These are phyloP conservation scores for Bombus vancouverensis DNA, from an alignment of 1,140 invertebrate species.

Conservation along the genomic window DNA sequence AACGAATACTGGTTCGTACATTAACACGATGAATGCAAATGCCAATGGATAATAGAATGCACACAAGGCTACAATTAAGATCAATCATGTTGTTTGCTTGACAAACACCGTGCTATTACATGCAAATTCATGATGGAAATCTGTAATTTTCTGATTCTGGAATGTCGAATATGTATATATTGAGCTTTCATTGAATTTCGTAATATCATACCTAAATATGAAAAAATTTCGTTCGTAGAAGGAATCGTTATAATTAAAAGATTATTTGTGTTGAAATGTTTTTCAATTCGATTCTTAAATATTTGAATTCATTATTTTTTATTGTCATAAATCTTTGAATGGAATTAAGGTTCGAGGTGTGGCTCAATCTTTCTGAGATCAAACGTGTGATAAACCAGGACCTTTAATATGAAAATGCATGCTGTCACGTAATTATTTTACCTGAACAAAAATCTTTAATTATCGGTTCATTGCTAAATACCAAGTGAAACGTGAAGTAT, in stretches of 20 bases:
- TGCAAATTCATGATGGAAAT: neutral
- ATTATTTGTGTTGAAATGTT: neutral
- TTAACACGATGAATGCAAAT: neutral
- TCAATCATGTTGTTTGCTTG: slow-evolving; percentile 12
- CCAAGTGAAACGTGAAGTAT: slow-evolving; percentile 43
- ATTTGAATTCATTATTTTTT: neutral
- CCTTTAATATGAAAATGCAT: slow-evolving; percentile 57
- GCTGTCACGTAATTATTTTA: slow-evolving; percentile 46
- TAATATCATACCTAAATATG: neutral
- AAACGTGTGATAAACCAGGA: slow-evolving; percentile 32
- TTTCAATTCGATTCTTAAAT: too few species aligned
- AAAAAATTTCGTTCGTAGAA: neutral
- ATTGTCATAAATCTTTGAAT: neutral
- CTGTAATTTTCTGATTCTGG: slow-evolving; percentile 11
- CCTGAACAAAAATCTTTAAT: slow-evolving; percentile 37
- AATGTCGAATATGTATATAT: neutral
- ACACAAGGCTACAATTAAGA: slow-evolving; percentile 15
- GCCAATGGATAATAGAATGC: neutral
- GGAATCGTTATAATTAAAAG: neutral
- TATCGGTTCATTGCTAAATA: slow-evolving; percentile 60
- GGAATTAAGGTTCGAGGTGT: slow-evolving; percentile 6
- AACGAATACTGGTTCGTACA: too few species aligned
- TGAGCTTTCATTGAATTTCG: neutral
- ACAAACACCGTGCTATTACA: slow-evolving; percentile 19
- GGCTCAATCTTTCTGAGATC: slow-evolving; percentile 13